A percentile compares a stretch with the other conserved stretches of the same genome.
Conservation (phyloP, 2,797 vertebrate genomes). For the Cossypha niveicapilla region DNA sequence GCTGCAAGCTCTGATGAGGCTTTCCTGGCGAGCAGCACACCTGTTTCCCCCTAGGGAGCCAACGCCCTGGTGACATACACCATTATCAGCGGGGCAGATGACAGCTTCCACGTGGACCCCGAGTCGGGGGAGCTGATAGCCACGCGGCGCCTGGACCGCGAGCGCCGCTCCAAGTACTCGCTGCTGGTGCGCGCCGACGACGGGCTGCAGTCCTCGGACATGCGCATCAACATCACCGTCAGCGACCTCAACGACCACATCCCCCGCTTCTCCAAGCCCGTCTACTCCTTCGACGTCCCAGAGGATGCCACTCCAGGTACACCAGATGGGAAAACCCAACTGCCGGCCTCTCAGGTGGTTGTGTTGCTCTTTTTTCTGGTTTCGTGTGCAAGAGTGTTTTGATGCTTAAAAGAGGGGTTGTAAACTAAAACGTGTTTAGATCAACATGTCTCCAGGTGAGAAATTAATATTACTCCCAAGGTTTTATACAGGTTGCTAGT, state of each 20-base stretch:
- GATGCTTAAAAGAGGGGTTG: background rate
- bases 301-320: conserved; percentile 90
- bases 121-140: conserved; percentile 94
- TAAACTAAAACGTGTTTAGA: background rate
- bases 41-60: conserved; percentile 80
- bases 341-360: background rate
- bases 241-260: conserved; percentile 94
- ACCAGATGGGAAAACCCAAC: background rate
- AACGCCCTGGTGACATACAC: conserved; percentile 96
- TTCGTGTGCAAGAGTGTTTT: background rate
- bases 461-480: background rate
- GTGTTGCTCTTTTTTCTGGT: background rate
- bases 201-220: conserved; percentile 91
- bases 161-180: conserved; percentile 91
- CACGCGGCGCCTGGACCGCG: conserved; percentile 89
- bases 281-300: conserved; percentile 91
- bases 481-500: background rate
- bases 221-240: conserved; percentile 94
- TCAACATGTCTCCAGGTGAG: background rate
- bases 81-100: conserved; percentile 94
- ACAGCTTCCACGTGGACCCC: conserved; percentile 93
- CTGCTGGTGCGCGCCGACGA: conserved; percentile 93
- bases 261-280: conserved; percentile 86
- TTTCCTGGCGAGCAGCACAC: background rate
- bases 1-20: background rate